Percentiles rank a stretch among this genome's conserved stretches.
Conservation (phyloP, 30 jellyfish, hydroid and myxozoan species). For the Hydra vulgaris region DNA sequence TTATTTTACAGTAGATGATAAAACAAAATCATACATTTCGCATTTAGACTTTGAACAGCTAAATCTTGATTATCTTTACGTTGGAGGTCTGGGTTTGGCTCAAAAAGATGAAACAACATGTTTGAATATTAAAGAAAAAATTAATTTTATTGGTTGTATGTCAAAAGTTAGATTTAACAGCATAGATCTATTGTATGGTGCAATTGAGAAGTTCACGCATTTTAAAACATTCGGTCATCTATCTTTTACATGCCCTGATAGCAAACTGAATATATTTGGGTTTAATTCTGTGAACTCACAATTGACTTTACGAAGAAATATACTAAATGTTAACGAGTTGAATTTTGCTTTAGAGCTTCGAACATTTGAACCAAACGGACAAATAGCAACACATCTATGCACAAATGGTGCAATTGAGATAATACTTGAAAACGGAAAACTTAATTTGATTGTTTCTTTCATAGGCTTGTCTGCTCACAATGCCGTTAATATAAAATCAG, state of each 20-base stretch:
- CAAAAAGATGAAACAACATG: constrained; percentile 36
- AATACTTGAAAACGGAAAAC: constrained; percentile 42
- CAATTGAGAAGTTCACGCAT: constrained; percentile 32
- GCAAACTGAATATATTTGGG: constrained; percentile 45
- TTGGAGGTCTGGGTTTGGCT: constrained; percentile 63
- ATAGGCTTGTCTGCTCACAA: constrained; percentile 37
- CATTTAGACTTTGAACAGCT: constrained; percentile 55
- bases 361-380: constrained; percentile 79
- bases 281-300: constrained; percentile 29
- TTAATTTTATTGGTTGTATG: constrained; percentile 75
- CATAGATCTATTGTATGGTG: constrained; percentile 62
- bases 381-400: constrained; percentile 49
- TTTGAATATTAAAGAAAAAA: constrained; percentile 14
- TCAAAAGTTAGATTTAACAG: constrained; percentile 59
- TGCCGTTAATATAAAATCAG: constrained; percentile 28
- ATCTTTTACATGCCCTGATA: constrained; percentile 34
- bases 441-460: constrained; percentile 45
- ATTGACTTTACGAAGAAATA: constrained; percentile 30
- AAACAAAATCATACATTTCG: constrained; percentile 38
- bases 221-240: constrained; percentile 39
- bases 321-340: constrained; percentile 22
- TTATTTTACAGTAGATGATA: constrained; percentile 47
- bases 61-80: constrained; percentile 50
- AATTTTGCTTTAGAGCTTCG: constrained; percentile 40
- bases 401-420: constrained; percentile 56